Evolutionary conservation across 2,888 invertebrate genomes (phyloP).

Genomic region (Acrocera orbiculus): DNA sequence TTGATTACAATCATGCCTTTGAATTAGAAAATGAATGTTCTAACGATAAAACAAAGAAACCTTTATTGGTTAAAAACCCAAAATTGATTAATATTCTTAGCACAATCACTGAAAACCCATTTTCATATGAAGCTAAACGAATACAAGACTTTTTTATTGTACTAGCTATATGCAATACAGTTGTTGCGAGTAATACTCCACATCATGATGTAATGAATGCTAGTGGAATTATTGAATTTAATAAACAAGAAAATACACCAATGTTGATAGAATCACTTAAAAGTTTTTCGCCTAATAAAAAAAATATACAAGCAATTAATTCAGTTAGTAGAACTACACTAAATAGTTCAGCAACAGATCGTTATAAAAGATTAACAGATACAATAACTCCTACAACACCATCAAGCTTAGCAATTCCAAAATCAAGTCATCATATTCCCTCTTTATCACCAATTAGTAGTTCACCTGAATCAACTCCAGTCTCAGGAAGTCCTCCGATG

Average conservation of each 20-base stretch:
- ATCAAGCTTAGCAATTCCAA: constrained; percentile 28
- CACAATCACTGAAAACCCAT: constrained; percentile 10
- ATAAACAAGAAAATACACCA: constrained; percentile 18
- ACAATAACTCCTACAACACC: constrained; percentile 62
- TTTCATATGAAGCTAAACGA: constrained; percentile 37
- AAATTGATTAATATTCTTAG: constrained; percentile 31
- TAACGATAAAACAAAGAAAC: constrained; percentile 33
- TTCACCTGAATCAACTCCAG: constrained; percentile 38
- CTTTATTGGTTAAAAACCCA: constrained; percentile 34
- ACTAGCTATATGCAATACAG: constrained; percentile 90
- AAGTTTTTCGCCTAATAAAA: too few relatives aligned
- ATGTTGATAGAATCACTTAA: too few relatives aligned
- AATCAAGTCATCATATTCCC: constrained; percentile 31
- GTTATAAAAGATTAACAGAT: constrained; percentile 55
- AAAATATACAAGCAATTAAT: too few relatives aligned
- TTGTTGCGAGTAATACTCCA: constrained; percentile 79
- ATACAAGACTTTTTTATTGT: constrained; percentile 80
- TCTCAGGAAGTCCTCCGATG: constrained; percentile 32
- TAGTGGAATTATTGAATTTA: constrained; percentile 42
- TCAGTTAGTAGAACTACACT: too few relatives aligned
- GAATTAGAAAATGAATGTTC: constrained; percentile 41
- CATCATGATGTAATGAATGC: constrained; percentile 51
- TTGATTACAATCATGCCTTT: constrained; percentile 73
- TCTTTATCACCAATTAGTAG: constrained; percentile 35
- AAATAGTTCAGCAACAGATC: constrained; percentile 21